Evolutionary conservation across 2,113 vertebrate genomes (phyloP), one percentile per base, ranked within the genome.

Genomic region (Parus major): DNA sequence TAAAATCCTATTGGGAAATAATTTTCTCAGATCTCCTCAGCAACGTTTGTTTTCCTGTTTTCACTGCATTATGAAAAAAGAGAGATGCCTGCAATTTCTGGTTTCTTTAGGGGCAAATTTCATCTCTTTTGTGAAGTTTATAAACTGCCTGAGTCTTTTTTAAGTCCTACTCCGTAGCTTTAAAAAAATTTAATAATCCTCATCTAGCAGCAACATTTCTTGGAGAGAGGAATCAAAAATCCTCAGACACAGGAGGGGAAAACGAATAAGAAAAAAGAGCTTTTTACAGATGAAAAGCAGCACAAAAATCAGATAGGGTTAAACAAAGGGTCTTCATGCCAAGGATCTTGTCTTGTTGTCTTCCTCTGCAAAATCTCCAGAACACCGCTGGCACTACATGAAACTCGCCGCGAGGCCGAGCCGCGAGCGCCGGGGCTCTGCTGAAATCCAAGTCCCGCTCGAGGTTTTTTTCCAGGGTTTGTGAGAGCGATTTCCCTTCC

Each of bases 401-500:
- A 75, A 88, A 35, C 46, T 28, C 27, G 1, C 44, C 7, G 11
- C 0, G 42, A 93, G 80, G 39, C 86, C 3, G 70, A 85, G 39
- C 86, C 3, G 70, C 82, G 24, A 82, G 75, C 42, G 12, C 33
- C 9, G 50, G 50, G 82, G 10, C 73, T 55, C 6, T 10, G 36
- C 88, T 88, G 94, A 81, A 86, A 78, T 15, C 17, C 3, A 92
- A 93, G 80, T 75, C 82, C 68, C 46, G 85, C 82, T 75, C 35
- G 6, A 71, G 76, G 64, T 46, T 92, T 78, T 95, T 94, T 93
- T 96, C 82, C 92, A 93, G 49, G 52, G 56, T 76, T 96, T 93
- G 90, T 4, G 9, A 94, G 93, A 95, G 88, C 88, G 91, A 57
- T 94, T 97, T 97, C 95, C 96, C 96, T 97, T 96, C 93, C 95